phyloP scores from a whole-genome alignment of 2,797 vertebrate species.

The Heteromormyrus szaboi region DNA sequence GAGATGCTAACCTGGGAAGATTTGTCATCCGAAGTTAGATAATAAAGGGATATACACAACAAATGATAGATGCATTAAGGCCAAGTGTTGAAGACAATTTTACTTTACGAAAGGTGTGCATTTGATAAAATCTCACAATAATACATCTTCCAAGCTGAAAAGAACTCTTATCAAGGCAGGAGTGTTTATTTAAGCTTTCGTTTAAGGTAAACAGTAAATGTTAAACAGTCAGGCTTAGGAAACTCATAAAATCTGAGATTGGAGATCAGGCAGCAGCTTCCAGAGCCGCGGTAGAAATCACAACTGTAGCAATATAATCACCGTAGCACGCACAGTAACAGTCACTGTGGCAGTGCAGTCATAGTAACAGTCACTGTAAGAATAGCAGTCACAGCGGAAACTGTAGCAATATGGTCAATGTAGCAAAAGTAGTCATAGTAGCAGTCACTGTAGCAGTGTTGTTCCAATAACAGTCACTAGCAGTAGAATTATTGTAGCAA shows the following conservation, averaged over 20 bases:
- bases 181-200: neutral
- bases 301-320: neutral
- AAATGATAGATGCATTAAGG: neutral
- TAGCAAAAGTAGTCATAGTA: neutral
- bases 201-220: neutral
- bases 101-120: neutral
- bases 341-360: neutral
- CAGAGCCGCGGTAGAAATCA: neutral
- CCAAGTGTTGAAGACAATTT: neutral
- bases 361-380: neutral
- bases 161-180: neutral
- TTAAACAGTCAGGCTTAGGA: neutral
- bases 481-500: neutral
- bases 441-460: neutral
- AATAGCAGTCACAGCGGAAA: neutral
- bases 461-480: neutral
- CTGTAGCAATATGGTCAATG: neutral
- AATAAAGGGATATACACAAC: neutral
- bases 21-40: neutral
- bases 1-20: neutral
- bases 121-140: neutral
- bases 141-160: neutral
- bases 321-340: neutral
- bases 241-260: neutral
- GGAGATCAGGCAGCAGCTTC: neutral